A percentile compares a stretch with the other conserved stretches of the same genome.
These are phyloP conservation scores for Megaustenia siamemsis DNA, from an alignment of 2,888 invertebrate genomes.

Conservation along the genomic window DNA sequence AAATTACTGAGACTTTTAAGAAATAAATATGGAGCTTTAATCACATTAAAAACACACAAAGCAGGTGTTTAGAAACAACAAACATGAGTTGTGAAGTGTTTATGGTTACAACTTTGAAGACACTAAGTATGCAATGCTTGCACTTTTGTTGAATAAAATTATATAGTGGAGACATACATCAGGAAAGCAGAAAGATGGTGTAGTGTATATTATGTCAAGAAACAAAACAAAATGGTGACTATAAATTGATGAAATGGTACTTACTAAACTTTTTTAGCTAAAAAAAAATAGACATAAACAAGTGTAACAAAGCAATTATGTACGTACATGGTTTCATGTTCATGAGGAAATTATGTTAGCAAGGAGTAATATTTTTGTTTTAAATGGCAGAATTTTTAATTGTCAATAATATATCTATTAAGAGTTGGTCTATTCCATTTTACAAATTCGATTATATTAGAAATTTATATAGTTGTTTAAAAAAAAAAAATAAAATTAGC, in stretches of 20 bases:
- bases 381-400: neutral
- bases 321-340: neutral
- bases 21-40: neutral
- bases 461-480: no score
- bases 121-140: neutral
- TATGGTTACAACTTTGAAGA: neutral
- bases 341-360: neutral
- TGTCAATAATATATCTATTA: no score
- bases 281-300: neutral
- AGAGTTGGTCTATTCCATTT: no score
- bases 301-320: neutral
- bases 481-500: no score
- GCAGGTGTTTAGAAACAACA: neutral
- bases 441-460: no score
- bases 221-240: neutral
- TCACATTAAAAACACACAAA: neutral
- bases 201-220: neutral
- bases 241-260: conserved; percentile 17
- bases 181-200: neutral
- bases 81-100: neutral
- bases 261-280: conserved; percentile 39
- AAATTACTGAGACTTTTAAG: no score
- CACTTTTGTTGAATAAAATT: neutral
- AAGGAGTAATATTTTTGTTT: neutral
- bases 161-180: neutral